Evolutionary conservation across 2,113 vertebrate species (phyloP).

Genomic region (Copsychus sechellarum): DNA sequence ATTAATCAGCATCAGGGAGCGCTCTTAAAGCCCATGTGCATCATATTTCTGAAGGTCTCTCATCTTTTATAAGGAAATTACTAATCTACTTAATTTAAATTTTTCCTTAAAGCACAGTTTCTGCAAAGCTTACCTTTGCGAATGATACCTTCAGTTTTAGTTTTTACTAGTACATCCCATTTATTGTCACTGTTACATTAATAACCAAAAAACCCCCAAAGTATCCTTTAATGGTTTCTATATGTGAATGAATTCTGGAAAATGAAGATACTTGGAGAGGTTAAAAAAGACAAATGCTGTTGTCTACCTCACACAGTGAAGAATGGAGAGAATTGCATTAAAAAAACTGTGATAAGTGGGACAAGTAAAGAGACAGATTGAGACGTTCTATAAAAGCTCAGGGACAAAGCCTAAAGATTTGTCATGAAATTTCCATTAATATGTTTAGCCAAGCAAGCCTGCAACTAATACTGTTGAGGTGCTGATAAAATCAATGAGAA

Average conservation of each 20-base stretch:
- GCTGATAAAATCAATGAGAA: neutral
- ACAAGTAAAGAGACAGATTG: neutral
- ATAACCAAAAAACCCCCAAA: neutral
- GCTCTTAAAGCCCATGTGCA: neutral
- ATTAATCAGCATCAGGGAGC: neutral
- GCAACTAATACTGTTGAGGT: neutral
- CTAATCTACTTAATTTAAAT: neutral
- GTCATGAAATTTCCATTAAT: neutral
- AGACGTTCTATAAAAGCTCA: neutral
- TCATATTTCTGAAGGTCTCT: neutral
- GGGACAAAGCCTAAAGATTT: neutral
- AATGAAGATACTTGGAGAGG: neutral
- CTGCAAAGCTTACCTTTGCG: neutral
- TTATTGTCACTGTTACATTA: neutral
- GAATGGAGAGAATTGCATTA: neutral
- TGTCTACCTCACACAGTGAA: neutral
- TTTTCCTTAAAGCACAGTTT: neutral
- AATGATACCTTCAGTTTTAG: neutral
- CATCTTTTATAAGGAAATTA: neutral
- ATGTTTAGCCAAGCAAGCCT: neutral
- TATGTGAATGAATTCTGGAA: neutral
- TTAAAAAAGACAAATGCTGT: neutral
- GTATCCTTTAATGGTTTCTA: neutral
- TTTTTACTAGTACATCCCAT: neutral
- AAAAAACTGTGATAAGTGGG: neutral